Conservation (phyloP, 2,797 vertebrate species). For the Sebastes hubbsi region DNA sequence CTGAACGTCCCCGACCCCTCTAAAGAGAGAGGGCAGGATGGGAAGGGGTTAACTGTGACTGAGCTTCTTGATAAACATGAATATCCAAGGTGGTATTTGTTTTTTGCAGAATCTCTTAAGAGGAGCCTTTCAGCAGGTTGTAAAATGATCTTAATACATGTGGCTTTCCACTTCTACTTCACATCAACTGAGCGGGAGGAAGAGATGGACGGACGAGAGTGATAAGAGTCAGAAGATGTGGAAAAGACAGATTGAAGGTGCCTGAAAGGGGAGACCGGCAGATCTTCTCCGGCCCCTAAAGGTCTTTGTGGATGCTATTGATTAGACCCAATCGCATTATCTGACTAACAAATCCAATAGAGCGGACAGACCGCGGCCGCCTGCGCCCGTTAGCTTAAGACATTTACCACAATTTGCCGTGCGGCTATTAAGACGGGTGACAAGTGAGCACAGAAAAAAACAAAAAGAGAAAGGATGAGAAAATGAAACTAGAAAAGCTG, state of each 20-base stretch:
- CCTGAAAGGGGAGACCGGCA: slow-evolving; percentile 56
- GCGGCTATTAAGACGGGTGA: slow-evolving; percentile 69
- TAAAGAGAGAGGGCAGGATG: no score
- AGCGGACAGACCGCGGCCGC: slow-evolving; percentile 71
- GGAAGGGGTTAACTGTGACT: no score
- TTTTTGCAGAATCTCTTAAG: not conserved
- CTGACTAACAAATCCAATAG: slow-evolving; percentile 83
- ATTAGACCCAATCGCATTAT: slow-evolving; percentile 84
- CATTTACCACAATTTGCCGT: slow-evolving; percentile 80
- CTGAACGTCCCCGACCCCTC: no score
- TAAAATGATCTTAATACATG: not conserved
- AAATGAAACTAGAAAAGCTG: slow-evolving; percentile 1
- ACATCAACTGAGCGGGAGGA: not conserved
- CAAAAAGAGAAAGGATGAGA: not conserved
- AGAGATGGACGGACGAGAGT: slow-evolving; percentile 3
- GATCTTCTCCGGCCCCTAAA: slow-evolving; percentile 73
- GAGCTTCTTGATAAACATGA: not conserved
- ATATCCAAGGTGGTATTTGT: not conserved
- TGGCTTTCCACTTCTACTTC: not conserved
- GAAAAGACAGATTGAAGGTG: slow-evolving; percentile 42
- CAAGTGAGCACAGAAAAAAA: not conserved
- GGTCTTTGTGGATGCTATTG: slow-evolving; percentile 82
- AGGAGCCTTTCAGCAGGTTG: not conserved
- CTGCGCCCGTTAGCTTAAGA: slow-evolving; percentile 72
- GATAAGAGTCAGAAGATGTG: slow-evolving; percentile 19